Evolutionary conservation across 1,140 invertebrate species (phyloP).

Genomic region (Trichomalopsis sarcophagae): DNA sequence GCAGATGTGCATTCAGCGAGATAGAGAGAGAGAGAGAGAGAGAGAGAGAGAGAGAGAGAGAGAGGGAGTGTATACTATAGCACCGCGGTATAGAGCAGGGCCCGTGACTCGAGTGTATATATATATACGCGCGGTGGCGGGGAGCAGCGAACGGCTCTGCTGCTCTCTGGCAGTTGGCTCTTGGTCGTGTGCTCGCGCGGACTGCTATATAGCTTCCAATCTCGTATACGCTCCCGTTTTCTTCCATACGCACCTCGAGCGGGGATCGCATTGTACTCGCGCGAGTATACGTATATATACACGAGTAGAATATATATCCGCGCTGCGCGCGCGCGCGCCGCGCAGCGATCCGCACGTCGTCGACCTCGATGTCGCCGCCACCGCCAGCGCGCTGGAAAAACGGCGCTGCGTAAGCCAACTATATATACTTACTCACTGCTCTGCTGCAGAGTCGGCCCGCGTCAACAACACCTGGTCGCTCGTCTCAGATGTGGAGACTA

Average conservation of each 20-base stretch:
- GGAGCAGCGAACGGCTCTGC: neutral
- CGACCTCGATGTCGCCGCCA: neutral
- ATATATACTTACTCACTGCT: no score
- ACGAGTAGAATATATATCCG: no score
- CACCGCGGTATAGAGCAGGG: neutral
- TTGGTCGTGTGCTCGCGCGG: conserved; percentile 38
- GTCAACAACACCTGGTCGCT: no score
- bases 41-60: neutral
- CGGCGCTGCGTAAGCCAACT: neutral
- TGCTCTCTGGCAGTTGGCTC: conserved; percentile 43
- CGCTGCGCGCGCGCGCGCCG: neutral
- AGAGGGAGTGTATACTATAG: conserved; percentile 10
- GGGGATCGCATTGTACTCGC: neutral
- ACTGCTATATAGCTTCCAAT: neutral
- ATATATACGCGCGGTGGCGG: neutral
- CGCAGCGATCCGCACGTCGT: neutral
- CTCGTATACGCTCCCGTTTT: neutral
- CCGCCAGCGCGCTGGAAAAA: neutral
- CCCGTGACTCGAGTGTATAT: neutral
- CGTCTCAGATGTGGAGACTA: no score
- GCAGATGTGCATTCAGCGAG: neutral
- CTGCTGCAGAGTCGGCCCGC: no score
- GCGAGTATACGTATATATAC: no score
- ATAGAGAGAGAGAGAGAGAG: conserved; percentile 11
- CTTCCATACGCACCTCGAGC: no score